phyloP scores from a whole-genome alignment of 2,888 invertebrate species.

The Carterocephalus palaemon region DNA sequence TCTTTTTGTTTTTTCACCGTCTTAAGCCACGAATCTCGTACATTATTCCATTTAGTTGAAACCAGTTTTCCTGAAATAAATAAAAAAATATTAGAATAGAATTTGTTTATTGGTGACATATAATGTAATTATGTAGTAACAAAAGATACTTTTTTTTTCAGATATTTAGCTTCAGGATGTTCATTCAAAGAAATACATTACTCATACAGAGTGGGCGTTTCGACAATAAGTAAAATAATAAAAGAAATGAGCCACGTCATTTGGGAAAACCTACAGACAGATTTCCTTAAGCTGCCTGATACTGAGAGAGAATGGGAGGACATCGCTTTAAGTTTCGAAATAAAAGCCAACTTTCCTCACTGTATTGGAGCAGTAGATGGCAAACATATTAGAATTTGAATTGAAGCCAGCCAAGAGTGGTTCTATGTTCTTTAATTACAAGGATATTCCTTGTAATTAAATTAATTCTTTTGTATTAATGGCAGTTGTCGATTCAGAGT shows the following conservation, averaged over 20 bases:
- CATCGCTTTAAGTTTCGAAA: slow-evolving; percentile 19
- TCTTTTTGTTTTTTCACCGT: slow-evolving; percentile 31
- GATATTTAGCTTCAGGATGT: slow-evolving; percentile 28
- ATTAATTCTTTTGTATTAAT: slow-evolving; percentile 31
- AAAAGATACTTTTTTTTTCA: slow-evolving; percentile 22
- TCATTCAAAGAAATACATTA: slow-evolving; percentile 30
- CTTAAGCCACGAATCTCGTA: slow-evolving; percentile 33
- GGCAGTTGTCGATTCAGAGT: slow-evolving; percentile 33
- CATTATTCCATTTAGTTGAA: slow-evolving; percentile 32
- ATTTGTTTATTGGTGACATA: slow-evolving; percentile 32
- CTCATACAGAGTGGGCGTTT: slow-evolving; percentile 28
- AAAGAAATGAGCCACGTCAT: slow-evolving; percentile 24
- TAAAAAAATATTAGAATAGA: slow-evolving; percentile 12
- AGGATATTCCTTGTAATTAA: slow-evolving; percentile 26
- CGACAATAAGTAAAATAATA: slow-evolving; percentile 29
- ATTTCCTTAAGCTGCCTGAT: slow-evolving; percentile 27
- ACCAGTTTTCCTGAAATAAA: slow-evolving; percentile 31
- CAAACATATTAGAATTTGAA: slow-evolving; percentile 33
- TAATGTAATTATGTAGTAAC: slow-evolving; percentile 27
- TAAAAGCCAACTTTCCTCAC: slow-evolving; percentile 27
- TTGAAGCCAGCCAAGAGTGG: slow-evolving; percentile 27
- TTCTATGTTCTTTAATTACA: slow-evolving; percentile 24
- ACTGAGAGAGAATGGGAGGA: slow-evolving; percentile 11
- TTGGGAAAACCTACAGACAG: slow-evolving; percentile 26
- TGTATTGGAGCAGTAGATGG: slow-evolving; percentile 32